Conservation (phyloP, 1,140 invertebrate genomes). For the Andricus grossulariae region DNA sequence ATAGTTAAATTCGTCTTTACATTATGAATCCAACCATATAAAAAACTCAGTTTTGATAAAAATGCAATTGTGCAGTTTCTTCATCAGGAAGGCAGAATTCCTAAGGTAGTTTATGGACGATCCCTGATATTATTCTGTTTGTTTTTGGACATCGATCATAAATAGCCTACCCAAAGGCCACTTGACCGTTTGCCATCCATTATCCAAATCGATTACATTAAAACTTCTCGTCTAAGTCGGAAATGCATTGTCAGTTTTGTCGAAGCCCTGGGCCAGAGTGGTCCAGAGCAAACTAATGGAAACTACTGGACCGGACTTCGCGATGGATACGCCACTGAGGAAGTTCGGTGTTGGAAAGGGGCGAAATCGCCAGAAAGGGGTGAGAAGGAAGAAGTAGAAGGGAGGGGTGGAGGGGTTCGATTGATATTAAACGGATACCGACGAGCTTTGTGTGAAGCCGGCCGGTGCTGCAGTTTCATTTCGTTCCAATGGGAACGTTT, state of each 20-base stretch:
- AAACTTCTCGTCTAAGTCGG: slow-evolving; percentile 51
- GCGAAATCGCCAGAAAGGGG: not conserved
- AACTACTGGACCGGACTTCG: slow-evolving; percentile 51
- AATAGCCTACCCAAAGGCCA: slow-evolving; percentile 3
- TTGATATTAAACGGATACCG: slow-evolving; percentile 59
- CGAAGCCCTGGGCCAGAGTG: slow-evolving; percentile 49
- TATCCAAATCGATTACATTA: slow-evolving; percentile 43
- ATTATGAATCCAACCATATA: too few relatives aligned
- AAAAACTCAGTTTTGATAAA: too few relatives aligned
- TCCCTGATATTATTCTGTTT: too few relatives aligned
- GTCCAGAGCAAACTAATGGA: slow-evolving; percentile 59
- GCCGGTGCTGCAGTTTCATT: slow-evolving; percentile 62
- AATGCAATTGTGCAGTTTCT: too few relatives aligned
- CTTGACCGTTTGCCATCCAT: slow-evolving; percentile 46
- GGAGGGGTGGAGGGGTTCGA: slow-evolving; percentile 39
- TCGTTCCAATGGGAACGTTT: slow-evolving; percentile 59
- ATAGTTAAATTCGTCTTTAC: too few relatives aligned
- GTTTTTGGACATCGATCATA: not conserved
- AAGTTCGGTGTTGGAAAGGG: slow-evolving; percentile 37
- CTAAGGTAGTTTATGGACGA: too few relatives aligned
- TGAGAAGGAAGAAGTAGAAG: slow-evolving; percentile 33
- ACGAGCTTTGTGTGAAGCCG: slow-evolving; percentile 54
- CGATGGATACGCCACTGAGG: slow-evolving; percentile 41
- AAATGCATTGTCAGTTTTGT: slow-evolving; percentile 58
- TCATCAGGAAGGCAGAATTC: too few relatives aligned